These are phyloP conservation scores for Orthosia incerta DNA, from an alignment of 2,888 invertebrate species.

Conservation along the genomic window DNA sequence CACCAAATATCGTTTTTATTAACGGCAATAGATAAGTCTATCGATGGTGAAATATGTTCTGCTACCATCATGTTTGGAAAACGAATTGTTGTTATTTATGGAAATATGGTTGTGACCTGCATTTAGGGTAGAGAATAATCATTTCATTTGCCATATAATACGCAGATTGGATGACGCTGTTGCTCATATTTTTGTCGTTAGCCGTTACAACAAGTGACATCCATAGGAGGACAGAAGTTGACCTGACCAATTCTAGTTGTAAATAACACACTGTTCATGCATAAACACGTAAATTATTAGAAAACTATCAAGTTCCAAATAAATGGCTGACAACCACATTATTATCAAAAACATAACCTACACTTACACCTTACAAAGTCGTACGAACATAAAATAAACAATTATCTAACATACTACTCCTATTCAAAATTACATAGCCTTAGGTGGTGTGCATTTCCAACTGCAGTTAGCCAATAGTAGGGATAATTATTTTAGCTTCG, in stretches of 20 bases:
- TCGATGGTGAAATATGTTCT: background rate
- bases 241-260: background rate
- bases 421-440: constrained; percentile 77
- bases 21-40: too few relatives aligned
- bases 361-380: background rate
- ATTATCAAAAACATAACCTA: constrained; percentile 43
- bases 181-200: too few relatives aligned
- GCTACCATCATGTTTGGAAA: background rate
- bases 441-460: constrained; percentile 62
- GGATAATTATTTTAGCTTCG: constrained; percentile 76
- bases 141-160: too few relatives aligned
- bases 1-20: too few relatives aligned
- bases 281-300: background rate
- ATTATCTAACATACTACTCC: constrained; percentile 61
- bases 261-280: background rate
- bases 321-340: constrained; percentile 16
- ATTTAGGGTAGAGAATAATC: background rate
- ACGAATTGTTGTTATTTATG: background rate
- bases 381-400: constrained; percentile 37
- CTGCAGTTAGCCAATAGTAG: constrained; percentile 59
- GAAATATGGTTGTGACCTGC: background rate
- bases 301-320: constrained; percentile 2
- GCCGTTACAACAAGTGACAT: background rate
- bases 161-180: too few relatives aligned
- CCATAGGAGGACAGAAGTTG: background rate